These are phyloP conservation scores for Manduca sexta DNA, from an alignment of 1,140 invertebrate genomes.

Conservation along the genomic window DNA sequence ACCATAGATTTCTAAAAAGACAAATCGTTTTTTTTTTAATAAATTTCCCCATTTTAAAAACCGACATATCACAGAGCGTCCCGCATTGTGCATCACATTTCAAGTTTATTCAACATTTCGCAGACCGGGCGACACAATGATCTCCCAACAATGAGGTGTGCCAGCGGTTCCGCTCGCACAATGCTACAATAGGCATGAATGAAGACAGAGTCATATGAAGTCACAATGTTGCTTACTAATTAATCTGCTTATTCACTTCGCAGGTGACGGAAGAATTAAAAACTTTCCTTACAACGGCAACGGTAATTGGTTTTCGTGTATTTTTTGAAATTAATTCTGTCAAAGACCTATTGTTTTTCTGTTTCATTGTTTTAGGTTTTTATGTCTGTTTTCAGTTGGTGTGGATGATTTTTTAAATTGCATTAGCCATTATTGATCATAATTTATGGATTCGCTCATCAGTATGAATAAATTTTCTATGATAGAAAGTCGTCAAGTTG, in stretches of 20 bases:
- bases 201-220: constrained; percentile 2
- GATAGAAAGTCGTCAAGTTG: too few species aligned
- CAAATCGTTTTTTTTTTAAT: not conserved
- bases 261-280: constrained; percentile 12
- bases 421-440: too few species aligned
- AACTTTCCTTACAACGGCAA: constrained; percentile 13
- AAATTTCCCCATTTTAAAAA: not conserved
- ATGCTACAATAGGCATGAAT: constrained; percentile 13
- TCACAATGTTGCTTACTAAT: constrained; percentile 34
- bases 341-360: constrained; percentile 4
- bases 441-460: too few species aligned
- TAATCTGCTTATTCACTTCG: constrained; percentile 31
- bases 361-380: not conserved
- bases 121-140: constrained; percentile 3
- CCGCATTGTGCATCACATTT: not conserved
- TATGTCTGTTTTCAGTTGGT: too few species aligned
- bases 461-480: too few species aligned
- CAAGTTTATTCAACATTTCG: constrained; percentile 3
- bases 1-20: too few species aligned
- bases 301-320: constrained; percentile 31
- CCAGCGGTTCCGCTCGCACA: constrained; percentile 6
- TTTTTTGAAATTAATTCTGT: constrained; percentile 15
- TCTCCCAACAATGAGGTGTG: constrained; percentile 8
- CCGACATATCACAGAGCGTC: not conserved
- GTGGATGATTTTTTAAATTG: too few species aligned